A percentile compares a stretch with the other conserved stretches of the same genome.
These are phyloP conservation scores for Prochilodus magdalenae DNA, from an alignment of 2,113 vertebrate genomes.

Conservation along the genomic window DNA sequence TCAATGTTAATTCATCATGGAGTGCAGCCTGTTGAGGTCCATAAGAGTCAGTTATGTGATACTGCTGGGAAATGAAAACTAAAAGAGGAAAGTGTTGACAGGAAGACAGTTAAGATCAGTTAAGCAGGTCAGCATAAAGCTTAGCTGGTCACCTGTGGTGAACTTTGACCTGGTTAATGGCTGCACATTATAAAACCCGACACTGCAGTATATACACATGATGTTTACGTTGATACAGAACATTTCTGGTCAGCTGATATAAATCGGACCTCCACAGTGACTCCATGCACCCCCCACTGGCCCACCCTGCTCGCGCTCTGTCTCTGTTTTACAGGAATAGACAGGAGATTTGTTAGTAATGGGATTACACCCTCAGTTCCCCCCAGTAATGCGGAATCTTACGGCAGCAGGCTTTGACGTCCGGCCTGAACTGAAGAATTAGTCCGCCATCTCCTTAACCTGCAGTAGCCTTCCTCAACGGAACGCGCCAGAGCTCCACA, in stretches of 20 bases:
- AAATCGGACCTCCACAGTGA: not conserved
- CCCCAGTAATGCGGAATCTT: not conserved
- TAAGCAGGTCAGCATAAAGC: not conserved
- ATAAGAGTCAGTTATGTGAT: no score
- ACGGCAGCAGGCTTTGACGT: not conserved
- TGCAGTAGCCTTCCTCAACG: not conserved
- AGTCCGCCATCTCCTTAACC: constrained; percentile 8
- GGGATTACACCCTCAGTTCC: constrained; percentile 31
- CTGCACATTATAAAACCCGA: not conserved
- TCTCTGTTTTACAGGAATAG: not conserved
- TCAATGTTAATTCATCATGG: no score
- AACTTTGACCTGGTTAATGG: not conserved
- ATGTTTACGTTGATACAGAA: no score
- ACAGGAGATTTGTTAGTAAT: constrained; percentile 21
- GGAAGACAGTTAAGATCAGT: not conserved
- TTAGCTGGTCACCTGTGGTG: not conserved
- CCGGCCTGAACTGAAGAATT: constrained; percentile 14
- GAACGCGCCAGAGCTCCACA: not conserved
- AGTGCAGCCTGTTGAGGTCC: no score
- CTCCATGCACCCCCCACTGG: no score
- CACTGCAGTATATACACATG: not conserved
- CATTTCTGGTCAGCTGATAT: not conserved
- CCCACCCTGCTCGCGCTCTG: not conserved
- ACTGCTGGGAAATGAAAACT: no score
- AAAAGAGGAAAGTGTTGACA: not conserved